Conservation (phyloP, 2,113 vertebrate genomes). For the Tupaia tana region DNA sequence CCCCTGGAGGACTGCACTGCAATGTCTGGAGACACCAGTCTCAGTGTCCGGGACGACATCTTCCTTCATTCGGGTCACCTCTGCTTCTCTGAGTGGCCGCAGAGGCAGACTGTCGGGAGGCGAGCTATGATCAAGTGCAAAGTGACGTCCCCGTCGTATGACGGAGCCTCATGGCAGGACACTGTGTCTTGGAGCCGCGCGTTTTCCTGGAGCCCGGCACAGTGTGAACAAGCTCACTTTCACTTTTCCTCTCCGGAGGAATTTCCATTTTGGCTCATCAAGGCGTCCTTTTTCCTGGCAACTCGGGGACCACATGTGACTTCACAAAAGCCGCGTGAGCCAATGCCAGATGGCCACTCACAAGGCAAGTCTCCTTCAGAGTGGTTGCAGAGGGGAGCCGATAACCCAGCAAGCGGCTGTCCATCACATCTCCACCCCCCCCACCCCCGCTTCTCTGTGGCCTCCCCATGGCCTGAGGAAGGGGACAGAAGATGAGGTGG, state of each 20-base stretch:
- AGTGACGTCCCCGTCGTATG: constrained; percentile 9
- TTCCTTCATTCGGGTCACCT: constrained; percentile 44
- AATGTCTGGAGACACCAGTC: neutral
- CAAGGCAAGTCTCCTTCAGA: constrained; percentile 63
- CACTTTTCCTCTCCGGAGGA: constrained; percentile 78
- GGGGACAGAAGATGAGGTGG: neutral
- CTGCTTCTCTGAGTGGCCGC: constrained; percentile 43
- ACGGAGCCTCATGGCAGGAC: constrained; percentile 50
- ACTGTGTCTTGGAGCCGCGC: constrained; percentile 39
- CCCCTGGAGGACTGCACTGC: neutral
- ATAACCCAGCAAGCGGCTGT: neutral
- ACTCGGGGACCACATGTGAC: constrained; percentile 75
- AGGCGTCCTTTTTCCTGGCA: constrained; percentile 80
- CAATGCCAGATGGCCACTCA: constrained; percentile 65
- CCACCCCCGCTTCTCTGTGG: neutral
- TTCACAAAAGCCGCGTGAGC: constrained; percentile 80
- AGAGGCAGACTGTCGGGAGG: constrained; percentile 16
- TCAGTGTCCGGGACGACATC: neutral
- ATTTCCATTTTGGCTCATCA: constrained; percentile 84
- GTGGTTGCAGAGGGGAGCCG: neutral
- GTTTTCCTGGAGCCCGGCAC: constrained; percentile 72
- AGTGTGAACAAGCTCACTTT: constrained; percentile 84
- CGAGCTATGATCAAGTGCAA: constrained; percentile 53
- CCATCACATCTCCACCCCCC: neutral
- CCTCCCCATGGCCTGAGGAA: neutral